Evolutionary conservation across 2,888 invertebrate species (phyloP).

Genomic region (Tetheella fluctuosa): DNA sequence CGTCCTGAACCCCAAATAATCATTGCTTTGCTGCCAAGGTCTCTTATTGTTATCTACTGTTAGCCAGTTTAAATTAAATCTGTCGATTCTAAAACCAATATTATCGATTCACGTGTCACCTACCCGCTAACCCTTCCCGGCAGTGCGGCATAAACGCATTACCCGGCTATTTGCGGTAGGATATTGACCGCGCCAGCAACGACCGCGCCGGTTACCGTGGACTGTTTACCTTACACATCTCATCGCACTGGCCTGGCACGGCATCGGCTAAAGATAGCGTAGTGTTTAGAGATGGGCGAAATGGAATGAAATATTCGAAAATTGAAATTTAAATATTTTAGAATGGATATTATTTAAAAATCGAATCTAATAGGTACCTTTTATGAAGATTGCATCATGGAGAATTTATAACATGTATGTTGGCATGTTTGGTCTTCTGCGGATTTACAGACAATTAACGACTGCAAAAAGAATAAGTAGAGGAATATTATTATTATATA

Average conservation of each 20-base stretch:
- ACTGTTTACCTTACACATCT: conserved; percentile 71
- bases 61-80: not conserved
- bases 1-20: too few relatives aligned
- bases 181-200: conserved; percentile 72
- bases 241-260: conserved; percentile 33
- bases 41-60: too few relatives aligned
- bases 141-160: conserved; percentile 37
- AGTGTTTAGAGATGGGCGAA: conserved; percentile 6
- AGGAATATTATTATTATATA: too few relatives aligned
- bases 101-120: conserved; percentile 3
- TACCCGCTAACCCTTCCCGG: conserved; percentile 35
- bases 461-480: too few relatives aligned
- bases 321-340: too few relatives aligned
- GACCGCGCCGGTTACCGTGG: conserved; percentile 44
- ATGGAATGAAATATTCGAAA: not conserved
- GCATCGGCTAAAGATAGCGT: conserved; percentile 66
- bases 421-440: too few relatives aligned
- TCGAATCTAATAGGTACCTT: not conserved
- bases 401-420: too few relatives aligned
- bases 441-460: too few relatives aligned
- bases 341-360: too few relatives aligned
- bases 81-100: not conserved
- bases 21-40: not conserved
- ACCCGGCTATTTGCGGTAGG: conserved; percentile 71
- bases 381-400: too few relatives aligned